Conservation (phyloP, 2,797 vertebrate species). For the Tympanoctomys barrerae region DNA sequence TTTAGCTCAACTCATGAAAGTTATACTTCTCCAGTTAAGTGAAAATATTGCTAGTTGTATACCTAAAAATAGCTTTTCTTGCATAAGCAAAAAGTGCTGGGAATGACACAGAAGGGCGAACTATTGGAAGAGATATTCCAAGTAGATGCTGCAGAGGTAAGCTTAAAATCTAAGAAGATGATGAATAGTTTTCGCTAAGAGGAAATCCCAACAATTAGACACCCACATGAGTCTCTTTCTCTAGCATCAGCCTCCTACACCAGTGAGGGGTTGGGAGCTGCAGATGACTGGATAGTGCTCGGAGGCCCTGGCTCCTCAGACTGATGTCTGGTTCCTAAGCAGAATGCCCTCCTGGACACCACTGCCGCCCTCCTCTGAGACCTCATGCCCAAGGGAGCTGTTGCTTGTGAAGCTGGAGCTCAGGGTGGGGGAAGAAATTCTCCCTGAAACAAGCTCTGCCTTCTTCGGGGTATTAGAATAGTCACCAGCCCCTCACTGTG, state of each 20-base stretch:
- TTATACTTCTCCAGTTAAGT: conserved; percentile 65
- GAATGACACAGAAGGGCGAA: conserved; percentile 60
- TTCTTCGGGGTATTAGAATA: not conserved
- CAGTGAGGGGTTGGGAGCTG: not conserved
- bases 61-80: conserved; percentile 56
- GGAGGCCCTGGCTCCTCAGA: not conserved
- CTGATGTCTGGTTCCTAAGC: not conserved
- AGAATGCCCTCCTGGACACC: not conserved
- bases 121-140: conserved; percentile 36
- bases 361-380: not conserved
- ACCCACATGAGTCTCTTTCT: not conserved
- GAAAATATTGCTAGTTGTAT: conserved; percentile 64
- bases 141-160: conserved; percentile 37
- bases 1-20: conserved; percentile 62
- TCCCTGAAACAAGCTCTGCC: not conserved
- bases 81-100: conserved; percentile 45
- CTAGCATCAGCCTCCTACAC: not conserved
- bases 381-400: not conserved
- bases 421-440: not conserved
- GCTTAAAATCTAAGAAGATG: conserved; percentile 46
- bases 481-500: not conserved
- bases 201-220: not conserved
- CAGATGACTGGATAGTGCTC: not conserved
- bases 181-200: not conserved
- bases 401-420: not conserved